Evolutionary conservation across 2,888 invertebrate species (phyloP).

Genomic region (Plebejus anna): DNA sequence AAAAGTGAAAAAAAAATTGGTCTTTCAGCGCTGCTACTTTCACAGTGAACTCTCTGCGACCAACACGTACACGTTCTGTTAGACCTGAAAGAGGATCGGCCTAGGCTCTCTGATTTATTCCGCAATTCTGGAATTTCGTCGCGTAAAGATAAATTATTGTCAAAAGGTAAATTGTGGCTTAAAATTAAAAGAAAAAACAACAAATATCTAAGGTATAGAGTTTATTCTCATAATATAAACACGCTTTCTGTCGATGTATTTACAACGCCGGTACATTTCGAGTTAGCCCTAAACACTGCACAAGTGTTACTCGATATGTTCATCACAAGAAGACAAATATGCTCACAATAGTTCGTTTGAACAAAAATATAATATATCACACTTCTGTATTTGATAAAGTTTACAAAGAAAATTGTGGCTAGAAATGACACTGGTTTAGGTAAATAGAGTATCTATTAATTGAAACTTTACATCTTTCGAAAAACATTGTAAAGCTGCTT

Average conservation of each 20-base stretch:
- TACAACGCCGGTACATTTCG: conserved; percentile 55
- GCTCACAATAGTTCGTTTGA: not conserved
- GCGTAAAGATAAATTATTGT: too few species aligned
- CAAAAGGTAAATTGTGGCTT: too few species aligned
- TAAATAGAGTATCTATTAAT: not conserved
- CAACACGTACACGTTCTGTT: too few species aligned
- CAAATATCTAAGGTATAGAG: conserved; percentile 63
- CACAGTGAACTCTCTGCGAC: too few species aligned
- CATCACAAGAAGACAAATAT: not conserved
- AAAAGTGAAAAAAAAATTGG: too few species aligned
- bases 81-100: too few species aligned
- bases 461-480: not conserved
- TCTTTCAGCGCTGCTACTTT: too few species aligned
- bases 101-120: too few species aligned
- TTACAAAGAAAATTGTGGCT: too few species aligned
- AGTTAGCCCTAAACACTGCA: conserved; percentile 32
- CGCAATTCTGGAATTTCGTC: too few species aligned
- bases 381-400: too few species aligned
- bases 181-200: conserved; percentile 45
- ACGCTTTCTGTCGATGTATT: conserved; percentile 66
- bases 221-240: conserved; percentile 74
- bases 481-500: not conserved
- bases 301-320: conserved; percentile 22
- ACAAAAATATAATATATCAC: not conserved
- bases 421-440: too few species aligned